A percentile compares a stretch with the other conserved stretches of the same genome.
phyloP scores from a whole-genome alignment of 2,888 invertebrate genomes.

The Hirudinaria manillensis region DNA sequence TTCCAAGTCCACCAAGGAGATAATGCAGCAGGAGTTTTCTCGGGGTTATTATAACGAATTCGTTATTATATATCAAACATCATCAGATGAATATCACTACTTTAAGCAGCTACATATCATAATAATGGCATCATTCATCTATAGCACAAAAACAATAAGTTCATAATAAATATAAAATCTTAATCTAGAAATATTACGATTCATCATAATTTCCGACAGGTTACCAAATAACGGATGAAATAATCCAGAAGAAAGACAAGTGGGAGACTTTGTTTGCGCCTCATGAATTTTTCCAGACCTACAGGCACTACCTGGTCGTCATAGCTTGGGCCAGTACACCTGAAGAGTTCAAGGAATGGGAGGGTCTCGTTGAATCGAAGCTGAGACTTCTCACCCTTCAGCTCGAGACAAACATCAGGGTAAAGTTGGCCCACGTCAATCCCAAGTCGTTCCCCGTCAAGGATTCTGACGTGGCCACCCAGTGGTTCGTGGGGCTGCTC shows the following conservation, averaged over 20 bases:
- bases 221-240: constrained; percentile 54
- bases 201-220: constrained; percentile 41
- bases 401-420: constrained; percentile 83
- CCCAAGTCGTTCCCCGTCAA: constrained; percentile 70
- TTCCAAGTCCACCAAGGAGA: constrained; percentile 79
- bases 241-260: constrained; percentile 71
- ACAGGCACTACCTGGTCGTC: constrained; percentile 52
- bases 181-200: neutral
- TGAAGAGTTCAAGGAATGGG: constrained; percentile 26
- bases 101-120: neutral
- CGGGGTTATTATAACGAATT: constrained; percentile 52
- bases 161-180: neutral
- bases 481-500: constrained; percentile 96
- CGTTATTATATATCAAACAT: neutral
- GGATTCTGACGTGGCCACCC: constrained; percentile 57
- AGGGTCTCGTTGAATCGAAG: constrained; percentile 91
- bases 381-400: constrained; percentile 83
- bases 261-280: constrained; percentile 93
- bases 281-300: constrained; percentile 81
- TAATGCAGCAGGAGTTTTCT: constrained; percentile 87
- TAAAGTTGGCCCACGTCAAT: constrained; percentile 88
- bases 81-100: neutral
- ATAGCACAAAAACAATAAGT: neutral
- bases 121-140: neutral
- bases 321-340: neutral